A percentile compares a stretch with the other conserved stretches of the same genome.
Conservation (phyloP, 2,888 invertebrate genomes). For the Celastrina argiolus region DNA sequence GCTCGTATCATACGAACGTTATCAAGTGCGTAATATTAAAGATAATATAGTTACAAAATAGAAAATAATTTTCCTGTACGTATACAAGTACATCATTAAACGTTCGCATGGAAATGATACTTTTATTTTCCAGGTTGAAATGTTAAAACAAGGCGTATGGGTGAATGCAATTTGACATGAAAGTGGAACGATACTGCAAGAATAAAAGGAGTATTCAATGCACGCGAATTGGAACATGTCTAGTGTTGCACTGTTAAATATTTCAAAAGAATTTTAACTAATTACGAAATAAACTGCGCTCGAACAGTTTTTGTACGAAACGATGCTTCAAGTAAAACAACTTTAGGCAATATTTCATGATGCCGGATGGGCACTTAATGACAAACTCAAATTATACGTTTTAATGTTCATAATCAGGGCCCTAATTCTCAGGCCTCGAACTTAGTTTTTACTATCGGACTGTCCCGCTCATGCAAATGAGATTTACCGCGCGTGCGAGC, state of each 20-base stretch:
- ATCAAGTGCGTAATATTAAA: background rate
- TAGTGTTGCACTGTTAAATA: constrained; percentile 11
- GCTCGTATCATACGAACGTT: background rate
- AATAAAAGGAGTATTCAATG: constrained; percentile 20
- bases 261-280: constrained; percentile 4
- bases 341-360: background rate
- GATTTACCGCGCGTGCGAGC: too few species aligned
- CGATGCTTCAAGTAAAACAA: background rate
- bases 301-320: background rate
- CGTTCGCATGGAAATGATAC: constrained; percentile 26
- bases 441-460: too few species aligned
- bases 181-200: constrained; percentile 31
- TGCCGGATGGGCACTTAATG: too few species aligned
- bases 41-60: background rate
- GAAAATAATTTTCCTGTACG: constrained; percentile 18
- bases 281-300: constrained; percentile 12
- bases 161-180: constrained; percentile 34
- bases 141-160: constrained; percentile 31
- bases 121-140: constrained; percentile 34
- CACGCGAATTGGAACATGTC: constrained; percentile 18
- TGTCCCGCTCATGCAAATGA: too few species aligned
- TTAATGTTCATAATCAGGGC: too few species aligned
- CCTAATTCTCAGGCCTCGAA: too few species aligned
- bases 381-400: too few species aligned
- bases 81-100: constrained; percentile 23